Evolutionary conservation across 2,888 invertebrate genomes (phyloP).

Genomic region (Megamerina dolium): DNA sequence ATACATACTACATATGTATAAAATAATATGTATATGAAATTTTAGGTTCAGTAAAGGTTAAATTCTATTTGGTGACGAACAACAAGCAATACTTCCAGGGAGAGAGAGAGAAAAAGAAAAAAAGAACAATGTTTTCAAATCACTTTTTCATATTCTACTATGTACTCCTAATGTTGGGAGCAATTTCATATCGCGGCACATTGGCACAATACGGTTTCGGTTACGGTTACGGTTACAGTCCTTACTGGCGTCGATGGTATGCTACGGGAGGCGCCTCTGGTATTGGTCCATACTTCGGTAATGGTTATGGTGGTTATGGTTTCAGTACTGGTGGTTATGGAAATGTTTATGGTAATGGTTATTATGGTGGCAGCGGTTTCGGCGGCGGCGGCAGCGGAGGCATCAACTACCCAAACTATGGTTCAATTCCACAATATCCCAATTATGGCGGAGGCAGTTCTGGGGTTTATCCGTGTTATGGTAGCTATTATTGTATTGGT

Average conservation of each 20-base stretch:
- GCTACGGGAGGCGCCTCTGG: too few species aligned
- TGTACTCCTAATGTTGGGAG: not conserved
- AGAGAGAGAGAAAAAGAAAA: too few species aligned
- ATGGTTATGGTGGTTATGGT: not conserved
- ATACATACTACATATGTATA: too few species aligned
- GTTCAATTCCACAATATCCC: slow-evolving; percentile 20
- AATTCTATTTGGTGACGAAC: too few species aligned
- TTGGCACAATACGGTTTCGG: slow-evolving; percentile 11
- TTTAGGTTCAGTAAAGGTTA: too few species aligned
- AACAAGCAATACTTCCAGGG: too few species aligned
- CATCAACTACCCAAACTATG: slow-evolving; percentile 11
- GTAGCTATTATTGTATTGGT: slow-evolving; percentile 11
- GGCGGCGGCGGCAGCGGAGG: slow-evolving; percentile 2
- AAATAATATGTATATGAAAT: too few species aligned
- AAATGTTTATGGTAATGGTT: not conserved
- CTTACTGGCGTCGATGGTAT: slow-evolving; percentile 11
- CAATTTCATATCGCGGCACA: not conserved
- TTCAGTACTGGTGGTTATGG: slow-evolving; percentile 4
- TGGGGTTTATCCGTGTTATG: slow-evolving; percentile 13
- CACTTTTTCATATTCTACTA: not conserved
- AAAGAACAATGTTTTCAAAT: not conserved
- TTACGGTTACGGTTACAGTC: slow-evolving; percentile 10
- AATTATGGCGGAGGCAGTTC: slow-evolving; percentile 12
- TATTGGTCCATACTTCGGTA: not conserved
- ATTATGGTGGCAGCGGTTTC: slow-evolving; percentile 5